Evolutionary conservation across 1,140 invertebrate genomes (phyloP), one percentile per base, ranked within the genome.

Genomic region (Acromyrmex charruanus): DNA sequence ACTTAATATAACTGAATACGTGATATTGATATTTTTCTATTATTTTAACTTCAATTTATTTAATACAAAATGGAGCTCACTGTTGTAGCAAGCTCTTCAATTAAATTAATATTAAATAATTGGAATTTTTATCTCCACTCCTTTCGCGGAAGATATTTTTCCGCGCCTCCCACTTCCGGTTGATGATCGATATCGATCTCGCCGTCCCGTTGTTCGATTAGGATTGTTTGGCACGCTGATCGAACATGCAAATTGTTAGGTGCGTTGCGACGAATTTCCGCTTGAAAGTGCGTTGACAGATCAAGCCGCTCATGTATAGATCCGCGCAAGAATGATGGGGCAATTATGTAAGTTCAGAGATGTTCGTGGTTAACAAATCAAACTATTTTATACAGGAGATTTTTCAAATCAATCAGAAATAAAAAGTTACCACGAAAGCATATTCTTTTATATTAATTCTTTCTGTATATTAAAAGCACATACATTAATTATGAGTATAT

Each of bases 201-300:
- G 10, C 85, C 44, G 25, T 53, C 59, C 28, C 61, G 44, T 88
- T 84, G 51, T 80, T 86, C n/a, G 44, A 31, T 66, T 55, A 10
- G 16, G 77, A 85, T 89, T 51, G 21, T 12, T 65, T 16, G 59
- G 61, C 63, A 63, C 55, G 77, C 65, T 51, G 58, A 91, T 89
- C 86, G 61, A 89, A 89, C 87, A 90, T 85, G 87, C 77, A 91
- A 91, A 91, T 91, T 75, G 71, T 21, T 55, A 66, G 87, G 82
- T 16, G 80, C 79, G 85, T 65, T 80, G 74, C 79, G 53, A 77
- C 86, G 75, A 91, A 91, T 89, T 91, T 91, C 90, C 85, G 86
- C 87, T 81, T 65, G 89, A 85, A 89, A 87, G 86, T 86, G 58
- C 84, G 88, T 88, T 88, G 90, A 91, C 86, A 85, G 91, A 91